A percentile compares a stretch with the other conserved stretches of the same genome.
Conservation (phyloP, 2,797 vertebrate species). For the Petrocephalus schoutedeni region DNA sequence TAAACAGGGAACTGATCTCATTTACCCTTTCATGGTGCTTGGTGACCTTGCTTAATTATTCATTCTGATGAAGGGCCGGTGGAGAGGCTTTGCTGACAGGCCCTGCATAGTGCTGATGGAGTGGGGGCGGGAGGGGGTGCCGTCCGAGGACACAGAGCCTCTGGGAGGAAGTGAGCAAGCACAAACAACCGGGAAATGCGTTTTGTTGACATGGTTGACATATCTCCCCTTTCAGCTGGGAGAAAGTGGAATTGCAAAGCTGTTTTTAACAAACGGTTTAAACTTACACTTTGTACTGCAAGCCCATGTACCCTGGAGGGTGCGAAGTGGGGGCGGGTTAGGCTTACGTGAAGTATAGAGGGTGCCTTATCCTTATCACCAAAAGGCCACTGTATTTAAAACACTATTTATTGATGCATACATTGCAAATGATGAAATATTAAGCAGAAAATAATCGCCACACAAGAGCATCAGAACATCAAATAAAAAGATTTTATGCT, state of each 20-base stretch:
- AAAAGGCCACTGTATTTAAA: neutral
- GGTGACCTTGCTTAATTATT: constrained; percentile 28
- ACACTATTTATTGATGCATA: neutral
- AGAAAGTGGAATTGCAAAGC: neutral
- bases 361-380: neutral
- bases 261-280: neutral
- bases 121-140: neutral
- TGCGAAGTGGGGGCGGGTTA: neutral
- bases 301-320: neutral
- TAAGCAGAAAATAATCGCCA: neutral
- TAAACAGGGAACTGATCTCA: constrained; percentile 1
- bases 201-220: constrained; percentile 3
- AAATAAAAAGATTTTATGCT: neutral
- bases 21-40: neutral
- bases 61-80: constrained; percentile 13
- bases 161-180: neutral
- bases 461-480: neutral
- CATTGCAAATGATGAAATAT: neutral
- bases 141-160: neutral
- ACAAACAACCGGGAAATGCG: neutral
- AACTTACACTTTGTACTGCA: neutral
- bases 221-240: neutral
- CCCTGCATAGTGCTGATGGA: neutral
- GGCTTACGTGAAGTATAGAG: neutral
- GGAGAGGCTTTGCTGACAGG: neutral